These are phyloP conservation scores for Brachystomella parvula DNA, from an alignment of 1,140 invertebrate species.

Conservation along the genomic window DNA sequence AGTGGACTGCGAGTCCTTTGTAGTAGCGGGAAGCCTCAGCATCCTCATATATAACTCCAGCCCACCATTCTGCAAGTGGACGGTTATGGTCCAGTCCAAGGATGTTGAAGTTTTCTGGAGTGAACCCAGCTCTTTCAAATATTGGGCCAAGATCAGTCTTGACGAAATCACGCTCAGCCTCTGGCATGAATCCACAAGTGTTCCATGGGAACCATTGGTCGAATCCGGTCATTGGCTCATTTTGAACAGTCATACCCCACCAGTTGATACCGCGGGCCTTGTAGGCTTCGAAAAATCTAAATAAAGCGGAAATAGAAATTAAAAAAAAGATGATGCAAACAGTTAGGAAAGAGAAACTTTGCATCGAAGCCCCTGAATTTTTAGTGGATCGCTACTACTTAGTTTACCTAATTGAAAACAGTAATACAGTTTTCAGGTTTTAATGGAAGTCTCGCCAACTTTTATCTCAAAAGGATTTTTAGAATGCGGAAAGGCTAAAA, in stretches of 20 bases:
- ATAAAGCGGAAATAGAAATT: too few species aligned
- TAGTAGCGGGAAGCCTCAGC: slow-evolving; percentile 55
- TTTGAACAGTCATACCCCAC: slow-evolving; percentile 55
- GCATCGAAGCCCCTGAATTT: too few species aligned
- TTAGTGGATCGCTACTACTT: too few species aligned
- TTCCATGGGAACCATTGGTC: slow-evolving; percentile 43
- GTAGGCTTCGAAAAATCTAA: slow-evolving; percentile 43
- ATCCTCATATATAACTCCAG: slow-evolving; percentile 50
- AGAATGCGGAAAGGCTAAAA: too few species aligned
- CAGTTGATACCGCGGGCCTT: slow-evolving; percentile 47
- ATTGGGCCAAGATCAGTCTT: slow-evolving; percentile 56
- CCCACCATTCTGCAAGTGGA: slow-evolving; percentile 54
- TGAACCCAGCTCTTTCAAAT: slow-evolving; percentile 43
- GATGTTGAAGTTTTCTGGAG: slow-evolving; percentile 52
- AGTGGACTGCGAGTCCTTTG: slow-evolving; percentile 70
- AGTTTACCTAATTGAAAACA: too few species aligned
- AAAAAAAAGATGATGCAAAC: too few species aligned
- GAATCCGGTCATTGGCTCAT: slow-evolving; percentile 41
- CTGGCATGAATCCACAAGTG: slow-evolving; percentile 42
- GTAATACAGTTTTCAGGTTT: too few species aligned
- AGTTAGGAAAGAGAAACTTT: too few species aligned
- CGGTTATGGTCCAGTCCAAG: slow-evolving; percentile 68
- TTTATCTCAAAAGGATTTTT: too few species aligned
- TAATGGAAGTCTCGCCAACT: too few species aligned
- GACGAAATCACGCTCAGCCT: slow-evolving; percentile 51